Evolutionary conservation across 1,140 invertebrate genomes (phyloP).

Genomic region (Saccostrea cuccullata): DNA sequence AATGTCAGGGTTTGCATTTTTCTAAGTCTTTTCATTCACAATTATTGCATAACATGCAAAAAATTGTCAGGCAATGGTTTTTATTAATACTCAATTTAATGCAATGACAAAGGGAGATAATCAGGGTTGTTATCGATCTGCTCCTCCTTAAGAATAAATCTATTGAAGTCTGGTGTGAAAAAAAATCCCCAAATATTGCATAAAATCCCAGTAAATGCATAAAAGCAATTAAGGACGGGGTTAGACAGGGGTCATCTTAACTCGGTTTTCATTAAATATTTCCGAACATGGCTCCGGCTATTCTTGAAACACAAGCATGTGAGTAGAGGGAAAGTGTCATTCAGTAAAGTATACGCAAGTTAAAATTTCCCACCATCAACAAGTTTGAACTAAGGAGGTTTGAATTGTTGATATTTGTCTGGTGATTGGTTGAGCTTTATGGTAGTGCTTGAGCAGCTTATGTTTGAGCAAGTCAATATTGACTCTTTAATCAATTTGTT

Average conservation of each 20-base stretch:
- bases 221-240: background rate
- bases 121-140: background rate
- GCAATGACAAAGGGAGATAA: background rate
- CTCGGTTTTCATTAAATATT: background rate
- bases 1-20: background rate
- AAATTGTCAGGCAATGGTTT: background rate
- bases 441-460: conserved; percentile 10
- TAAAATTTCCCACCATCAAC: conserved; percentile 24
- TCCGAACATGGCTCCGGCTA: background rate
- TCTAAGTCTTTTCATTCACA: background rate
- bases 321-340: background rate
- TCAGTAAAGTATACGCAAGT: conserved; percentile 17
- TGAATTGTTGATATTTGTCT: conserved; percentile 26
- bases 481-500: conserved; percentile 30
- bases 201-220: background rate
- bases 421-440: conserved; percentile 28
- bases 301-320: background rate
- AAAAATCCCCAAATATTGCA: conserved; percentile 5
- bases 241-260: background rate
- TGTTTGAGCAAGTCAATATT: conserved; percentile 30
- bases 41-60: background rate
- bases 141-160: background rate
- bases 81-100: conserved; percentile 9
- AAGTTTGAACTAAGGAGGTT: conserved; percentile 7
- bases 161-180: background rate